Percentiles rank a stretch among this genome's conserved stretches.
phyloP scores from a whole-genome alignment of 2,113 vertebrate species.

The Dasyurus viverrinus region DNA sequence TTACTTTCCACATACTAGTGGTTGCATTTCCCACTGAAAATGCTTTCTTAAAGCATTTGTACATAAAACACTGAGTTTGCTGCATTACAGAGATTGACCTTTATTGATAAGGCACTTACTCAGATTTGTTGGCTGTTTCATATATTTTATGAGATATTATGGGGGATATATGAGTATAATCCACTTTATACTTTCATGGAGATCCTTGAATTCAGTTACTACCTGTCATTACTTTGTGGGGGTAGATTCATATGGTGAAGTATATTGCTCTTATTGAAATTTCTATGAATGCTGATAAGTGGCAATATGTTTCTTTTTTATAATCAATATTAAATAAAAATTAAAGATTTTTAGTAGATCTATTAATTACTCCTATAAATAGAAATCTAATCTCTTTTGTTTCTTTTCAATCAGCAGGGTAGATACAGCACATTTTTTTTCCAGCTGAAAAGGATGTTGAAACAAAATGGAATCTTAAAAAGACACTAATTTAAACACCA shows the following conservation, averaged over 20 bases:
- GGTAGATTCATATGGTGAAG: not conserved
- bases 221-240: not conserved
- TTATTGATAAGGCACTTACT: not conserved
- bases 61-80: not conserved
- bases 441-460: not conserved
- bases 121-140: not conserved
- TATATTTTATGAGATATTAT: not conserved
- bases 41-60: slow-evolving; percentile 7
- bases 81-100: not conserved
- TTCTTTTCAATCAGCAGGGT: not conserved
- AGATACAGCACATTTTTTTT: not conserved
- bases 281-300: not conserved
- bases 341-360: not conserved
- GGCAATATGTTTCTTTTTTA: not conserved
- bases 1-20: not conserved
- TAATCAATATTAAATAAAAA: not conserved
- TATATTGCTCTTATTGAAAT: not conserved
- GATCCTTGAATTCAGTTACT: not conserved
- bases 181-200: not conserved
- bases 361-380: not conserved
- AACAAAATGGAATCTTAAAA: not conserved
- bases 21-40: not conserved
- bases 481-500: not conserved
- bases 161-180: not conserved
- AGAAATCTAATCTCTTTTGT: not conserved